These are phyloP conservation scores for Charanyca ferruginea DNA, from an alignment of 2,888 invertebrate species.

Conservation along the genomic window DNA sequence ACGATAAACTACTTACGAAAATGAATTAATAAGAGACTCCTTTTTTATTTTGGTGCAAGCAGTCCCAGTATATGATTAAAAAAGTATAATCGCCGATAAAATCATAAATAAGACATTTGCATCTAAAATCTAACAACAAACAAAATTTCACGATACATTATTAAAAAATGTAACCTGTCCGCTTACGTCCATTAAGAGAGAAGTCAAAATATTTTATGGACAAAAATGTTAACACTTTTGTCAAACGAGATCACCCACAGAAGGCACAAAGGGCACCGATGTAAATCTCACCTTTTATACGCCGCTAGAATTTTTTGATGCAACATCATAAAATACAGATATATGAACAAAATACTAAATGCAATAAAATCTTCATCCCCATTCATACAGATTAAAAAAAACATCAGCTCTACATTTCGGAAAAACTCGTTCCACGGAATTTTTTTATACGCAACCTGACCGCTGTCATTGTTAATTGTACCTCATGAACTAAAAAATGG, in stretches of 20 bases:
- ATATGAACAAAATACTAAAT: constrained; percentile 86
- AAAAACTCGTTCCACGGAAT: constrained; percentile 75
- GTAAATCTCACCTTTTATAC: constrained; percentile 84
- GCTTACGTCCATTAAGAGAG: constrained; percentile 81
- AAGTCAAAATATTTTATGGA: constrained; percentile 90
- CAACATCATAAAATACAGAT: constrained; percentile 86
- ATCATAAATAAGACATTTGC: constrained; percentile 58
- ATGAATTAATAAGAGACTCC: not conserved
- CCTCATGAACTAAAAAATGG: constrained; percentile 82
- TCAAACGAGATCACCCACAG: constrained; percentile 86
- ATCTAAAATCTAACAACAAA: constrained; percentile 49
- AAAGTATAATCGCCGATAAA: constrained; percentile 16
- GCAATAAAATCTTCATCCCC: constrained; percentile 83
- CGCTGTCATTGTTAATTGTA: constrained; percentile 88
- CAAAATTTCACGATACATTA: constrained; percentile 53
- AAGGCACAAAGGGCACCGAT: constrained; percentile 84
- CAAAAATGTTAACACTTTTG: constrained; percentile 89
- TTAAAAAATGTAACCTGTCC: constrained; percentile 72
- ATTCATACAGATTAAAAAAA: constrained; percentile 78
- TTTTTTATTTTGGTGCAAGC: not conserved
- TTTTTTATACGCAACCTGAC: constrained; percentile 86
- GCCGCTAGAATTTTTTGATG: constrained; percentile 78
- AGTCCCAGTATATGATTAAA: not conserved
- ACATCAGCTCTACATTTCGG: constrained; percentile 74
- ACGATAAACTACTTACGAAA: not conserved